These are phyloP conservation scores for Eueides isabella DNA, from an alignment of 1,140 invertebrate species.

Conservation along the genomic window DNA sequence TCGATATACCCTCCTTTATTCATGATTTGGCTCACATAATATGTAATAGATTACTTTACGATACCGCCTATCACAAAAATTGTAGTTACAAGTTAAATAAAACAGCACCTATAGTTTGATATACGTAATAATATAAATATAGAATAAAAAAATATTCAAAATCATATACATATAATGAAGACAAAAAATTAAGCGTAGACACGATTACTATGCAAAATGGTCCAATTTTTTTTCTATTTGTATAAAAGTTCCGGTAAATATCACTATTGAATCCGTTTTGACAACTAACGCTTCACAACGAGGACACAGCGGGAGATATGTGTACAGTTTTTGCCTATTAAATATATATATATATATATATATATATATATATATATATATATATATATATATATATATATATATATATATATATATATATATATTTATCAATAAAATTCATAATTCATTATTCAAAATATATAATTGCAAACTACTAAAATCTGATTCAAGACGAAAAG, in stretches of 20 bases:
- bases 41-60: constrained; percentile 16
- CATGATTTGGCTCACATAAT: constrained; percentile 71
- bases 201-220: constrained; percentile 65
- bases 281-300: constrained; percentile 71
- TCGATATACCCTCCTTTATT: constrained; percentile 70
- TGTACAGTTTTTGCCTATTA: constrained; percentile 34
- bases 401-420: too few species aligned
- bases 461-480: neutral
- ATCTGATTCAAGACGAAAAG: neutral
- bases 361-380: too few species aligned
- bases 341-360: constrained; percentile 2
- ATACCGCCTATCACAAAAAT: constrained; percentile 69
- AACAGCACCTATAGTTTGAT: constrained; percentile 78
- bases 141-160: constrained; percentile 73
- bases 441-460: constrained; percentile 4
- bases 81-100: constrained; percentile 76
- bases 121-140: constrained; percentile 68
- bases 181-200: constrained; percentile 69
- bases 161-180: constrained; percentile 58
- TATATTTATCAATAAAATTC: neutral
- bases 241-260: constrained; percentile 60
- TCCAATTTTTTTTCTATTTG: constrained; percentile 58
- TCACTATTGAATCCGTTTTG: constrained; percentile 61
- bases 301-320: constrained; percentile 43
- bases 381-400: too few species aligned